Evolutionary conservation across 37 sponge, comb jelly and placozoan genomes (phyloP).

Genomic region (Amphimedon queenslandica): DNA sequence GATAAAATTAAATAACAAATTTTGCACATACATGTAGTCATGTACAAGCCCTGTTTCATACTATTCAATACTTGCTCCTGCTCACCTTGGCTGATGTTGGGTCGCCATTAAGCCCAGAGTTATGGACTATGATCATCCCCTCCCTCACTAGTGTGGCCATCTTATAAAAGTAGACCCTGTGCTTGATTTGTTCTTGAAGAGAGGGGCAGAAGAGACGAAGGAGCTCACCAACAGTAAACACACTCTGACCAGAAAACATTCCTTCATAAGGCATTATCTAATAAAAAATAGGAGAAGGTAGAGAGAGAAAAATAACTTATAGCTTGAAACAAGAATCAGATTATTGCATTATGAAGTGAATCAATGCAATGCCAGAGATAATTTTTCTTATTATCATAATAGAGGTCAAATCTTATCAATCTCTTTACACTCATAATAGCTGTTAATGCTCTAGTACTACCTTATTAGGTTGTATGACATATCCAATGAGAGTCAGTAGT

Average conservation of each 20-base stretch:
- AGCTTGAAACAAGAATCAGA: background rate
- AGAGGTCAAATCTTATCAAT: too few relatives aligned
- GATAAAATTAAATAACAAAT: background rate
- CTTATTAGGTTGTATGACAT: conserved; percentile 80
- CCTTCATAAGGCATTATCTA: conserved; percentile 30
- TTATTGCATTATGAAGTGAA: too few relatives aligned
- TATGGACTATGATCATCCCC: conserved; percentile 80
- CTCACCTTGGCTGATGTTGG: conserved; percentile 69
- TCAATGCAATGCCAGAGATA: too few relatives aligned
- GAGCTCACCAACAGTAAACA: conserved; percentile 60
- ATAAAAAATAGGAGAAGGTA: background rate
- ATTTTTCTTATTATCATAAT: background rate
- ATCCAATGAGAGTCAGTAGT: conserved; percentile 62
- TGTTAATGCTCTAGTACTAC: too few relatives aligned
- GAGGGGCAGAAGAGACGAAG: conserved; percentile 63
- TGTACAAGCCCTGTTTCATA: background rate
- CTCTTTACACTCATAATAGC: background rate
- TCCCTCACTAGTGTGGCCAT: conserved; percentile 62
- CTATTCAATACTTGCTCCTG: too few relatives aligned
- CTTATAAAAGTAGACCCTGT: conserved; percentile 79
- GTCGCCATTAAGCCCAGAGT: conserved; percentile 69
- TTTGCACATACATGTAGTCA: background rate
- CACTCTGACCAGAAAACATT: conserved; percentile 14
- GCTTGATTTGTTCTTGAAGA: conserved; percentile 70
- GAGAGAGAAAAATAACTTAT: background rate